These are phyloP conservation scores for Nasalis larvatus DNA, from an alignment of 2,113 vertebrate species.

Conservation along the genomic window DNA sequence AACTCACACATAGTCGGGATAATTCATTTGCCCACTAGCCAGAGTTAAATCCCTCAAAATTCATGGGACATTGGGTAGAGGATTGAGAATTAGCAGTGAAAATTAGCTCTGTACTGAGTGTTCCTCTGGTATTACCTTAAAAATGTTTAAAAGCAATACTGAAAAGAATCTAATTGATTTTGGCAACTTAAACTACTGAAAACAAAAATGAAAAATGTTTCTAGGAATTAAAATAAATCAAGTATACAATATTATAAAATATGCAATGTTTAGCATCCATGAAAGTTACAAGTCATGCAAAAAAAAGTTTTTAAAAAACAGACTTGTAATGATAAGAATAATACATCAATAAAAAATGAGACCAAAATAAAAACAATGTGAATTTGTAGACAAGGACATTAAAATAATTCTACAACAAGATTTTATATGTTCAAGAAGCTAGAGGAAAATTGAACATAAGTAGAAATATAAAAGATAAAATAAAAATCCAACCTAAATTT, in stretches of 20 bases:
- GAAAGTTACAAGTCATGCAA: neutral
- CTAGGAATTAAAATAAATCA: neutral
- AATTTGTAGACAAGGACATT: neutral
- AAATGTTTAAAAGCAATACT: neutral
- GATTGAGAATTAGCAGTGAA: neutral
- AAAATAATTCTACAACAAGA: neutral
- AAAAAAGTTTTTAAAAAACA: neutral
- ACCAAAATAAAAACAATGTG: neutral
- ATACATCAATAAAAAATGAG: neutral
- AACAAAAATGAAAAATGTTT: neutral
- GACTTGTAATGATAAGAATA: neutral
- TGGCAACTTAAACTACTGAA: neutral
- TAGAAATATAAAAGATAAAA: neutral
- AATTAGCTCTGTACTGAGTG: neutral
- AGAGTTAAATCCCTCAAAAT: neutral
- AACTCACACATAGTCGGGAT: neutral
- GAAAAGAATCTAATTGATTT: neutral
- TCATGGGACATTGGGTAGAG: neutral
- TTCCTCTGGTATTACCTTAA: neutral
- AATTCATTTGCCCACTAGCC: neutral
- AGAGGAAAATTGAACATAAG: neutral
- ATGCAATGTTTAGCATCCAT: neutral
- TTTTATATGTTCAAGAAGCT: neutral
- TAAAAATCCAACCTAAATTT: neutral
- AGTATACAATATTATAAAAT: neutral